Evolutionary conservation across 2,888 invertebrate genomes (phyloP).

Genomic region (Diabrotica balteata): DNA sequence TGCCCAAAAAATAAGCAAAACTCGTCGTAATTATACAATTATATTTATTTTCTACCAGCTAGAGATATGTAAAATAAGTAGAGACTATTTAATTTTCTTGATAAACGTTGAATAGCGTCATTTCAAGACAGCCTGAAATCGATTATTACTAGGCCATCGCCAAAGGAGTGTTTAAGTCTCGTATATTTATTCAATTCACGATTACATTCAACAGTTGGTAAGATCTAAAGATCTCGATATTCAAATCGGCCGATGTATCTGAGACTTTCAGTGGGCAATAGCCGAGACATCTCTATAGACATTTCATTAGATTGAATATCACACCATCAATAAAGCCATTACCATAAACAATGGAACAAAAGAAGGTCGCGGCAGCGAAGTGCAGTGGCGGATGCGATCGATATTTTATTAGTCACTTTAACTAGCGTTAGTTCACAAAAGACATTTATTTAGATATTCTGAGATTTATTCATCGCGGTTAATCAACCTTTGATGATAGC

Average conservation of each 20-base stretch:
- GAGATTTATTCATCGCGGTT: too few relatives aligned
- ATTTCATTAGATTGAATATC: conserved; percentile 25
- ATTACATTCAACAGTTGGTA: conserved; percentile 14
- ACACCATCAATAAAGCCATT: conserved; percentile 22
- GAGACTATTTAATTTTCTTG: too few relatives aligned
- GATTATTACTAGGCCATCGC: not conserved
- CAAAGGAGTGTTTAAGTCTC: not conserved
- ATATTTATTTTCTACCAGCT: too few relatives aligned
- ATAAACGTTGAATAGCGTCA: too few relatives aligned
- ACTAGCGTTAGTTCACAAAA: too few relatives aligned
- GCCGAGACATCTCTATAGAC: conserved; percentile 21
- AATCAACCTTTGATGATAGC: too few relatives aligned
- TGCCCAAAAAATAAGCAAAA: too few relatives aligned
- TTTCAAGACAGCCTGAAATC: too few relatives aligned
- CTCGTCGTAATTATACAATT: too few relatives aligned
- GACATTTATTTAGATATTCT: too few relatives aligned
- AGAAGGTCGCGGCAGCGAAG: conserved; percentile 10
- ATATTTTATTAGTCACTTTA: too few relatives aligned
- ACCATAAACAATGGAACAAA: conserved; percentile 24
- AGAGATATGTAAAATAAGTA: too few relatives aligned
- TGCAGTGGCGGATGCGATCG: conserved; percentile 1
- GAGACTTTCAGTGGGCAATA: conserved; percentile 15
- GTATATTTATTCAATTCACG: conserved; percentile 12
- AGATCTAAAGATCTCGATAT: conserved; percentile 21
- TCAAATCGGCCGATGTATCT: conserved; percentile 12